A percentile compares a stretch with the other conserved stretches of the same genome.
phyloP scores from a whole-genome alignment of 2,113 vertebrate genomes.

The Cheirogaleus medius region DNA sequence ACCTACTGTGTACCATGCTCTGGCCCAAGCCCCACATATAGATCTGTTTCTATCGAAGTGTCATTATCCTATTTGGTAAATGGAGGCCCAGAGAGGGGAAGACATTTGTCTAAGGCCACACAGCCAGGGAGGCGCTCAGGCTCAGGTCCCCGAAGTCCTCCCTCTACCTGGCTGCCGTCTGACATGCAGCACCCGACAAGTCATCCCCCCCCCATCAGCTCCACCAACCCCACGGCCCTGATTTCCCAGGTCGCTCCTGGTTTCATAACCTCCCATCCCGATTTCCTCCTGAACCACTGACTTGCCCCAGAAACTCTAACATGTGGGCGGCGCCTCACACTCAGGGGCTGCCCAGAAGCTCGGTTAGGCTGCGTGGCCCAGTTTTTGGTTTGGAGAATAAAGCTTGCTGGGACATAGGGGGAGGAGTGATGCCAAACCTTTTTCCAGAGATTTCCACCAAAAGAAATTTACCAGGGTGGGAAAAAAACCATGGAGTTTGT shows the following conservation, averaged over 20 bases:
- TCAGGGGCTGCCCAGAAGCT: conserved; percentile 34
- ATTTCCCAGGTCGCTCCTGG: conserved; percentile 53
- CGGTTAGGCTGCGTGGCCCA: conserved; percentile 51
- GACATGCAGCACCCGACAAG: fast-evolving
- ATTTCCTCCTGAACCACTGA: not conserved
- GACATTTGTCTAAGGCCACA: not conserved
- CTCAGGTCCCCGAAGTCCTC: no score
- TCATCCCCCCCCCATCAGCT: not conserved
- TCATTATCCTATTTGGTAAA: fast-evolving
- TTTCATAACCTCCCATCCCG: conserved; percentile 46
- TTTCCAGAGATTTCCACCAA: not conserved
- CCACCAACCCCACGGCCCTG: fast-evolving
- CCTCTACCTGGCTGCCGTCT: fast-evolving
- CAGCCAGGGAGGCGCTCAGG: not conserved
- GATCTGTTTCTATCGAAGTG: not conserved
- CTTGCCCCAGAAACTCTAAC: conserved; percentile 56
- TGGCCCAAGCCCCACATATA: not conserved
- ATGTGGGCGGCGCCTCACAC: not conserved
- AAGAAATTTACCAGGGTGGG: not conserved
- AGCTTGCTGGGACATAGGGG: not conserved
- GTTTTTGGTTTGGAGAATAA: conserved; percentile 49
- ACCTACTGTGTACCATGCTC: not conserved
- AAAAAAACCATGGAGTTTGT: not conserved
- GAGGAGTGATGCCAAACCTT: fast-evolving
- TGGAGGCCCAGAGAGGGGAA: not conserved